Conservation (phyloP, 2,797 vertebrate genomes). For the Falco naumanni region DNA sequence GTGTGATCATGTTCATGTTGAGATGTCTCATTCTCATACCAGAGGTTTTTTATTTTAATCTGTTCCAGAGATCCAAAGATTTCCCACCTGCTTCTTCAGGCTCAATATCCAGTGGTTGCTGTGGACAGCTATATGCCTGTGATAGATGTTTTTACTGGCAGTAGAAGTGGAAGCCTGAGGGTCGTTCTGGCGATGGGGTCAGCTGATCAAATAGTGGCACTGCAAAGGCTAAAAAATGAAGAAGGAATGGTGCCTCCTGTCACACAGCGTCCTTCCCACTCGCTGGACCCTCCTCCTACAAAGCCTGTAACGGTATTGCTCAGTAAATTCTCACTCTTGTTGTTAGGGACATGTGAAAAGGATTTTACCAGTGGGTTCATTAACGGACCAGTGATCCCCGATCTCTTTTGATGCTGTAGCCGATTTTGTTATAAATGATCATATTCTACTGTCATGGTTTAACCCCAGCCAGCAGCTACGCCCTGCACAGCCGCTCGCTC, state of each 20-base stretch:
- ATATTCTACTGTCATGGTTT: neutral
- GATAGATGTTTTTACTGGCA: conserved; percentile 88
- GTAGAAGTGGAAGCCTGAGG: conserved; percentile 84
- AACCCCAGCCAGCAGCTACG: no score
- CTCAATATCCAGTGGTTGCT: conserved; percentile 92
- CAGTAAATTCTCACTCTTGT: neutral
- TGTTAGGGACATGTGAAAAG: fast-evolving
- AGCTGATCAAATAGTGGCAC: conserved; percentile 84
- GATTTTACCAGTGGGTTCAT: neutral
- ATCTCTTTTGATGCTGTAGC: neutral
- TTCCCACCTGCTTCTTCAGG: conserved; percentile 86
- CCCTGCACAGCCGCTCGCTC: no score
- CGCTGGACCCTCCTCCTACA: conserved; percentile 80
- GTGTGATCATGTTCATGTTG: fast-evolving
- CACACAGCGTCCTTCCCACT: conserved; percentile 79
- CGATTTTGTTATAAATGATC: neutral
- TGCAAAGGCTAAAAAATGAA: conserved; percentile 86
- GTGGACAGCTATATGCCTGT: conserved; percentile 91
- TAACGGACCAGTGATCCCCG: neutral
- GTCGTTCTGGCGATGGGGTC: conserved; percentile 93
- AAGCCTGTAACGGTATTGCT: conserved; percentile 68
- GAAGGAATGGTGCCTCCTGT: conserved; percentile 63
- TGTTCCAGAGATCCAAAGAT: conserved; percentile 85
- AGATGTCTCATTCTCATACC: neutral
- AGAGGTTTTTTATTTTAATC: neutral